These are phyloP conservation scores for Phymastichus coffea DNA, from an alignment of 1,140 invertebrate species.

Conservation along the genomic window DNA sequence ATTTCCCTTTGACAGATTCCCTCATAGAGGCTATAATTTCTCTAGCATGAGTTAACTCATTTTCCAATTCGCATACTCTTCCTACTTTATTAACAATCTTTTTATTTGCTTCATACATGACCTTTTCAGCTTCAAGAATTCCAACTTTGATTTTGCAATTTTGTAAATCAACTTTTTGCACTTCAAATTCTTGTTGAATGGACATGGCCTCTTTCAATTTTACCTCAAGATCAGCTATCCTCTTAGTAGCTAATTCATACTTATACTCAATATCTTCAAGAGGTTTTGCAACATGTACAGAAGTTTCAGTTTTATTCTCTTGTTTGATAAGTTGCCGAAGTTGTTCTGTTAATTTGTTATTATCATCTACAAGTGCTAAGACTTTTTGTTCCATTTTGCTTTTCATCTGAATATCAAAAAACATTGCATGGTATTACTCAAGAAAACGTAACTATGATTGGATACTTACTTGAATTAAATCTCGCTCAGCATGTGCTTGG, in stretches of 20 bases:
- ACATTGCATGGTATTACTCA: not conserved
- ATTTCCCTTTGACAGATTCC: conserved; percentile 50
- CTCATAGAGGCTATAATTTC: conserved; percentile 40
- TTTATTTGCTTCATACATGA: conserved; percentile 47
- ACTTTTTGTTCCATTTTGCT: conserved; percentile 45
- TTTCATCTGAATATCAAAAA: conserved; percentile 35
- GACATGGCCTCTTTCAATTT: conserved; percentile 37
- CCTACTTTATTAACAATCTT: conserved; percentile 39
- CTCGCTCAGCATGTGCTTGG: conserved; percentile 39
- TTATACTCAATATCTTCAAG: conserved; percentile 35
- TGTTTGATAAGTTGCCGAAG: conserved; percentile 11
- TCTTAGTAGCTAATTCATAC: conserved; percentile 36
- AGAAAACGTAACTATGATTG: not conserved
- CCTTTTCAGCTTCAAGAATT: conserved; percentile 43
- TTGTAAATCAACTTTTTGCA: conserved; percentile 45
- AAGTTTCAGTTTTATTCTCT: conserved; percentile 11
- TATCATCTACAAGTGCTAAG: conserved; percentile 37
- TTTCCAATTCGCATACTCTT: conserved; percentile 45
- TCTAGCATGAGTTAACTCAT: conserved; percentile 42
- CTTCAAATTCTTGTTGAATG: conserved; percentile 42
- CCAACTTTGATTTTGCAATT: conserved; percentile 44
- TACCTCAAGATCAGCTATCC: conserved; percentile 42
- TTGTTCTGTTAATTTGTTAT: conserved; percentile 36
- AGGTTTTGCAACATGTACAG: not conserved
- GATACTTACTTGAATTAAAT: conserved; percentile 40